A percentile compares a stretch with the other conserved stretches of the same genome.
Conservation (phyloP, 2,888 invertebrate species). For the Hydrotaea diabolus region DNA sequence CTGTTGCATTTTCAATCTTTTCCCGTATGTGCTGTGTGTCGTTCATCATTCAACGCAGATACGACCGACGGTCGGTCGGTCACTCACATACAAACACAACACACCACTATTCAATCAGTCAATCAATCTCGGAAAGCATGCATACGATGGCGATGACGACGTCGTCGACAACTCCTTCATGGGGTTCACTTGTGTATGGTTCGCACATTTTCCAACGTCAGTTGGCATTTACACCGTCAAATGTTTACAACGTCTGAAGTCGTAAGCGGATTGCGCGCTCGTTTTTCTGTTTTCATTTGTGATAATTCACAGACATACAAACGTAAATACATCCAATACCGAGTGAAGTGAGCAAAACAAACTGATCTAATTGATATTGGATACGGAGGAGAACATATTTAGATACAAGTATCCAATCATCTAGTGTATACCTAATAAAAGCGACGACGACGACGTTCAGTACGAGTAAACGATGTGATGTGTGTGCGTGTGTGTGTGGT, state of each 20-base stretch:
- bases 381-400: conserved; percentile 2
- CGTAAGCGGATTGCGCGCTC: conserved; percentile 40
- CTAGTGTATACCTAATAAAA: background rate
- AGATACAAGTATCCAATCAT: background rate
- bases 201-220: conserved; percentile 61
- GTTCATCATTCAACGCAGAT: background rate
- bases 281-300: conserved; percentile 10
- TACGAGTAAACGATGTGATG: background rate
- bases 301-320: background rate
- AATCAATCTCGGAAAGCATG: conserved; percentile 60
- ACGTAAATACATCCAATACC: background rate
- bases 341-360: background rate
- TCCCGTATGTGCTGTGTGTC: background rate
- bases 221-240: conserved; percentile 65
- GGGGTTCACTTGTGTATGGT: conserved; percentile 48
- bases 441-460: background rate
- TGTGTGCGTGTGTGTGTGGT: no score
- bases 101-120: conserved; percentile 54
- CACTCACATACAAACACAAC: background rate
- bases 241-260: conserved; percentile 59
- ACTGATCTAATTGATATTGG: conserved; percentile 17
- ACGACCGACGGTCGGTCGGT: background rate
- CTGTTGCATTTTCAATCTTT: conserved; percentile 49
- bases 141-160: conserved; percentile 40
- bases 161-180: conserved; percentile 26